Base-by-base conservation (phyloP, 2,888 invertebrate genomes). In the Cryptocephalus moraei region DNA sequence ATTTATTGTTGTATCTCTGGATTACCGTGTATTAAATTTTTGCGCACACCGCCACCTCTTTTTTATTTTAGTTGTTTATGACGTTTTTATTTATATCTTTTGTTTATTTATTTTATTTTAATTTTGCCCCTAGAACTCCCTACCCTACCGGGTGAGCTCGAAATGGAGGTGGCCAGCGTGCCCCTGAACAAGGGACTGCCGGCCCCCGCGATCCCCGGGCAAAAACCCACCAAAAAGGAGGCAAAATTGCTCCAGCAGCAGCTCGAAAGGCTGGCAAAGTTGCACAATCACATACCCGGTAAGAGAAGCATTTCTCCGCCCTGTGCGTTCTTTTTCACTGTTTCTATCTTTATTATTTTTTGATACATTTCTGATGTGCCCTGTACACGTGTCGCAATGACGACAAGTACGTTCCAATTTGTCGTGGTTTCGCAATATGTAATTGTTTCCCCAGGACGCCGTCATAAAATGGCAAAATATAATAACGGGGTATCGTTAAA, bases 261-360 rank as follows among this genome's bases (percentile, higher is more conserved):
- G 58, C 74, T 84, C 67, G 86, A 87, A 68, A 83, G 82, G 73
- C 72, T 85, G 62, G 81, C 82, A 62, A 82, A 84, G 75, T 81
- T 85, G 75, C 86, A 86, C 77, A 84, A 86, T 64, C 88, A 89
- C 73, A 77, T 85, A 62, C 85, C 86, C 73, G 88, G 90, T 90
- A 82, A 77, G 81, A 60, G 22, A 22, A 22, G 22, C 22, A 22
- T 22, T n/a, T 22, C 22, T 22, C 22, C 22, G 22, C 22, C 22
- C 22, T 22, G 22, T 22, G 22, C 22, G 22, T 22, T 22, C 3
- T 22, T 22, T 22, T 22, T 22, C 22, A 22, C 22, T 22, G n/a
- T 22, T 22, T 22, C 22, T 4, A 22, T 22, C 6, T 22, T n/a
- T n/a, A n/a, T n/a, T n/a, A n/a, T n/a, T 2, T 22, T 22, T 22